These are phyloP conservation scores for Aelia acuminata DNA, from an alignment of 2,888 invertebrate species.

Conservation along the genomic window DNA sequence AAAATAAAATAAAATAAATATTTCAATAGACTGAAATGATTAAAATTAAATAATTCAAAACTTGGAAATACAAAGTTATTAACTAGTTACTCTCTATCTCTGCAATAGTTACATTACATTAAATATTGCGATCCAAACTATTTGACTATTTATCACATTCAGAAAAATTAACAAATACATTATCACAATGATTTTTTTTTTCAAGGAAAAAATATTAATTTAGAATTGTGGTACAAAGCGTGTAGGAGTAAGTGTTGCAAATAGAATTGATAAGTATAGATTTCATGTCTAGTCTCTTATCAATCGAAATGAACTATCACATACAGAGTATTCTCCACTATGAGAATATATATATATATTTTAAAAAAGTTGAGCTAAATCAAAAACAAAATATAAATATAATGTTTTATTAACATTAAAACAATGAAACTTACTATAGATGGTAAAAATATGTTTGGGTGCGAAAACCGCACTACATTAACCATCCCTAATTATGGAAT, in stretches of 20 bases:
- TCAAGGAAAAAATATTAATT: conserved; percentile 41
- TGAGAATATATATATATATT: conserved; percentile 47
- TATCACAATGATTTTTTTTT: conserved; percentile 46
- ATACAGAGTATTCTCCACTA: conserved; percentile 56
- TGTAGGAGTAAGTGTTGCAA: conserved; percentile 48
- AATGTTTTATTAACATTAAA: conserved; percentile 50
- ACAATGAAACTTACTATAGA: conserved; percentile 52
- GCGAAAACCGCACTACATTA: conserved; percentile 59
- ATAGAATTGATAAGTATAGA: conserved; percentile 49
- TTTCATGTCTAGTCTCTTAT: conserved; percentile 49
- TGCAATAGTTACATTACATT: conserved; percentile 16
- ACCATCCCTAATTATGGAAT: conserved; percentile 59
- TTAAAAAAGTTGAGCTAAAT: conserved; percentile 48
- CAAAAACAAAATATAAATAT: conserved; percentile 53
- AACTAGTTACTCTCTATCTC: conserved; percentile 6
- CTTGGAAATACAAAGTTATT: conserved; percentile 15
- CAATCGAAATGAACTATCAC: conserved; percentile 55
- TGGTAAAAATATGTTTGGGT: conserved; percentile 58
- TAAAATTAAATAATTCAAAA: not conserved
- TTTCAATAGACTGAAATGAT: conserved; percentile 10
- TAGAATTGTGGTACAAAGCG: conserved; percentile 50
- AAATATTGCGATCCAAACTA: conserved; percentile 41
- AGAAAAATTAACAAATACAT: conserved; percentile 44
- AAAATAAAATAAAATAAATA: conserved; percentile 1
- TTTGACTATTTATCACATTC: conserved; percentile 45